Evolutionary conservation across 1,140 invertebrate genomes (phyloP), one percentile per base, ranked within the genome.

Genomic region (Batillaria attramentaria): DNA sequence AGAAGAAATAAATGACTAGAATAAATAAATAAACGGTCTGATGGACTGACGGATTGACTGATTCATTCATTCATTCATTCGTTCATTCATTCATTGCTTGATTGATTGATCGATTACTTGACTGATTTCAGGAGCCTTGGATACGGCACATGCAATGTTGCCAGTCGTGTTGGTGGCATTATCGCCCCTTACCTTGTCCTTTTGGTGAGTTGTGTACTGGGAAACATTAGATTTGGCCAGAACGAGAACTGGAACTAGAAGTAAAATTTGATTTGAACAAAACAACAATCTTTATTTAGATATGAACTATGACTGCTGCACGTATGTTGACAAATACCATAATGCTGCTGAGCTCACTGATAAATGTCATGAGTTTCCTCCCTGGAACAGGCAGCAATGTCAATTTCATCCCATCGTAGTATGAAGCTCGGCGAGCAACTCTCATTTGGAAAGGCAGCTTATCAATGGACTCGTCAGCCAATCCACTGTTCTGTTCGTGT

Each of bases 161-260:
- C 57, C 5, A 60, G 57, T 24, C 57, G 57, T 60, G 8, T 60
- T 8, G 57, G 57, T 60, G 57, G 57, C 6, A 60, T 60, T n/a
- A 60, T 60, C 57, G 57, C 57, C 24, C 57, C 57, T 13, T 60
- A 60, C 57, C 57, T 60, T 28, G 57, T 60, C 4, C 57, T 60
- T n/a, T 28, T 60, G 8, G 57, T 50, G 46, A 50, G n/a, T n/a
- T n/a, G n/a, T n/a, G n/a, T n/a, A n/a, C n/a, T n/a, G n/a, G n/a
- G n/a, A n/a, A n/a, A n/a, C n/a, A n/a, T n/a, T n/a, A n/a, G n/a
- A n/a, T n/a, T n/a, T n/a, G n/a, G n/a, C n/a, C 46, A 8, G 46
- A 50, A 13, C 46, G 46, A 50, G 24, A 8, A 13, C 46, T 13
- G 10, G 10, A 13, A 50, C 10, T 13, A 50, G 10, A 13, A 8